Conservation (phyloP, 2,888 invertebrate species). For the Platycheirus rosarum region DNA sequence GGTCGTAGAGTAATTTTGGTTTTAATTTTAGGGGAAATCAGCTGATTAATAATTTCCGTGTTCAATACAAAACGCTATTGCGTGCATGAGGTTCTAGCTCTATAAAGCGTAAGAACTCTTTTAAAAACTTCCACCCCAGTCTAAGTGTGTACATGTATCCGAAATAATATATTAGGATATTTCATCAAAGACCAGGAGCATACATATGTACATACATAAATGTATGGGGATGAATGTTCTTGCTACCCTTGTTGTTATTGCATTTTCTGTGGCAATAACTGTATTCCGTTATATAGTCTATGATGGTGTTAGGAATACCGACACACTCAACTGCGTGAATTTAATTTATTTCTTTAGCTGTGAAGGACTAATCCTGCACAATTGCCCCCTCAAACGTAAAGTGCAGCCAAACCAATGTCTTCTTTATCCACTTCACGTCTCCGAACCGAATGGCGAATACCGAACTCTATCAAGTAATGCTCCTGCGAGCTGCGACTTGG, state of each 20-base stretch:
- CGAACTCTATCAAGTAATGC: too few relatives aligned
- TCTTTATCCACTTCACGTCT: conserved; percentile 21
- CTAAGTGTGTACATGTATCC: conserved; percentile 67
- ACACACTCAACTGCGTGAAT: conserved; percentile 73
- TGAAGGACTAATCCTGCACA: conserved; percentile 69
- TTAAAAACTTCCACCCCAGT: conserved; percentile 23
- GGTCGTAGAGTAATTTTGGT: conserved; percentile 7
- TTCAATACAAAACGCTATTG: conserved; percentile 55
- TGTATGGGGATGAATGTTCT: conserved; percentile 14
- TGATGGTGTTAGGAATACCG: conserved; percentile 67
- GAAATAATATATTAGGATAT: conserved; percentile 71
- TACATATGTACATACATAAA: too few relatives aligned
- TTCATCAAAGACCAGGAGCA: conserved; percentile 69
- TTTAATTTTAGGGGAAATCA: conserved; percentile 37
- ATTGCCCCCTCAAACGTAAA: conserved; percentile 61
- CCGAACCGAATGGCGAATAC: too few relatives aligned
- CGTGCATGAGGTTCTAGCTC: conserved; percentile 35
- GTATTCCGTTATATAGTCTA: neutral
- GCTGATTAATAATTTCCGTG: conserved; percentile 73
- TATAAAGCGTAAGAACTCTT: conserved; percentile 25
- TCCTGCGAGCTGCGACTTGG: too few relatives aligned
- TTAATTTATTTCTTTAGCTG: conserved; percentile 73
- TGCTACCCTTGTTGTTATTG: conserved; percentile 16
- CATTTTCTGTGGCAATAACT: conserved; percentile 2
- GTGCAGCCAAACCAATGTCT: conserved; percentile 36